Evolutionary conservation across 2,113 vertebrate species (phyloP), one percentile per base, ranked within the genome.

Genomic region (Lepidothrix coronata): DNA sequence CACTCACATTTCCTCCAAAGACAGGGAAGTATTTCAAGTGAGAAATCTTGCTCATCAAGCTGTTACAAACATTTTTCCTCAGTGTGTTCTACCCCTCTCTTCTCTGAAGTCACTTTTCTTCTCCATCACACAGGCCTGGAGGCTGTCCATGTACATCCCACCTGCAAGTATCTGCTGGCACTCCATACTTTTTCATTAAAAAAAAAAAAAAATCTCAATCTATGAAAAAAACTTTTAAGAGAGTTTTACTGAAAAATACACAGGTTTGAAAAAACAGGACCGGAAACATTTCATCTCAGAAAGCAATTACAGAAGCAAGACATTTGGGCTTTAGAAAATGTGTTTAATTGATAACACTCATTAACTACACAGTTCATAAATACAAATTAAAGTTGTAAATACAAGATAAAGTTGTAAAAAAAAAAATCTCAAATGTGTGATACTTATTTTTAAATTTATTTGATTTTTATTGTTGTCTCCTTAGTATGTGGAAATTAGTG

Each of bases 351-450:
- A 80, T 70, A 96, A 97, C 62, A 67, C 75, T 94, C 85, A 75
- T 83, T 89, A 97, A 94, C 89, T 67, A 89, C 55, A 95, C 18
- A 83, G 84, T 68, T 92, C 91, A 97, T 76, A 97, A 97, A 95
- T 90, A 96, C 27, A 63, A 91, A 41, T 62, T 41, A 48, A 81
- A 86, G 71, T 87, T 91, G 21, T 92, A 92, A 92, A 93, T 82
- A 96, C n/a, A 71, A 84, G 41, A 59, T 23, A 31, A 77, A 85
- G 73, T 85, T 87, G 35, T 88, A 90, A 94, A 94, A 55, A 94
- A 95, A 49, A 19, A 41, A 31, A 12, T 11, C 73, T 78, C 57
- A 84, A 85, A 65, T 41, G 59, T 75, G 75, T 30, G 23, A 89
- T 68, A 79, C 43, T 93, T 92, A 80, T 89, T 96, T 94, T 96